Conservation (phyloP, 2,113 vertebrate species). For the Gymnogyps californianus region DNA sequence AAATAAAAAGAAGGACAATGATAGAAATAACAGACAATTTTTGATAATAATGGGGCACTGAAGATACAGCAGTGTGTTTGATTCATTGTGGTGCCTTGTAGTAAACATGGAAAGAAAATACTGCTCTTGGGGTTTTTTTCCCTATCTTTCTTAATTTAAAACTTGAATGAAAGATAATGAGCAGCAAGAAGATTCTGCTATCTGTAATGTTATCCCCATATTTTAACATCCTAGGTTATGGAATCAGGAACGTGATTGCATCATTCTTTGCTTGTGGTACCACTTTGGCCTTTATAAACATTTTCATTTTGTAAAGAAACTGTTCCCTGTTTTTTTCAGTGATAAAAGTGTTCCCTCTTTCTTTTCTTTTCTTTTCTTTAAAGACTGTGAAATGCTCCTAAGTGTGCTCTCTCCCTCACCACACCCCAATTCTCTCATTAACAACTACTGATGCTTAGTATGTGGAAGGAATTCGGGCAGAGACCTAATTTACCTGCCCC, state of each 20-base stretch:
- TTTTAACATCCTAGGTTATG: neutral
- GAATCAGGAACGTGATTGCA: neutral
- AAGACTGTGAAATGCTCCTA: neutral
- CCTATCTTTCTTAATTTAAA: neutral
- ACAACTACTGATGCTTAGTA: neutral
- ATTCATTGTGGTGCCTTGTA: neutral
- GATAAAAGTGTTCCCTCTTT: neutral
- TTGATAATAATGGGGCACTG: neutral
- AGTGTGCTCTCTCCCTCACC: neutral
- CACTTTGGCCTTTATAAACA: neutral
- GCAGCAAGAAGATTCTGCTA: neutral
- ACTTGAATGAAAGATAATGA: neutral
- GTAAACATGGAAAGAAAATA: neutral
- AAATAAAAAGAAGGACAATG: constrained; percentile 29
- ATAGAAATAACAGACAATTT: constrained; percentile 16
- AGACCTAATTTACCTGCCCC: neutral
- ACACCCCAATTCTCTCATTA: neutral
- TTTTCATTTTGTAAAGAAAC: neutral
- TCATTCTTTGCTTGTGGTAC: neutral
- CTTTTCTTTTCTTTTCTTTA: rapidly evolving
- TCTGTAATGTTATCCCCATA: neutral
- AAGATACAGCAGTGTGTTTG: neutral
- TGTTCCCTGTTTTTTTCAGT: neutral
- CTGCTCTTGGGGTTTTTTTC: neutral
- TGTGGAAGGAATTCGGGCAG: neutral